Conservation (phyloP, 2,113 vertebrate genomes). For the Canis aureus region DNA sequence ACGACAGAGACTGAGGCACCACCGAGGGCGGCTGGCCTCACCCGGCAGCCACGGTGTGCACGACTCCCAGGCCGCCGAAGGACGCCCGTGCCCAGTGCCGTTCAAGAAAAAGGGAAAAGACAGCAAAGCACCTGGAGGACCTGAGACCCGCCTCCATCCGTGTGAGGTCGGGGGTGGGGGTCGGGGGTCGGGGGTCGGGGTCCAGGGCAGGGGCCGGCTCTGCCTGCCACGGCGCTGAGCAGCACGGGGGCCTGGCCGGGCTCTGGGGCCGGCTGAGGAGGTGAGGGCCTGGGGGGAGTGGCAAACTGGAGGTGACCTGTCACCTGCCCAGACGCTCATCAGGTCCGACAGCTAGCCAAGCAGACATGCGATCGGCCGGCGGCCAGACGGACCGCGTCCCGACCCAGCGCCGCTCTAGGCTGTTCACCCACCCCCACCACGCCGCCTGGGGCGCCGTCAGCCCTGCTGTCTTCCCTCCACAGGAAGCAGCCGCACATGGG, state of each 20-base stretch:
- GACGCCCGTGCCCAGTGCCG: rapidly evolving
- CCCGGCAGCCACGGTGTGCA: rapidly evolving
- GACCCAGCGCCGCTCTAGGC: neutral
- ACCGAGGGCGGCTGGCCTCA: neutral
- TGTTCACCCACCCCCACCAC: no score
- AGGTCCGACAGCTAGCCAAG: no score
- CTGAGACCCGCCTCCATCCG: neutral
- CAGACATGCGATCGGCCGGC: no score
- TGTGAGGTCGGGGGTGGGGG: neutral
- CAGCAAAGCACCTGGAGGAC: no score
- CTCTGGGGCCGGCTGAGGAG: rapidly evolving
- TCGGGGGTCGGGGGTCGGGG: no score
- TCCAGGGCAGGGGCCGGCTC: rapidly evolving
- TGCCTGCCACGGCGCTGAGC: rapidly evolving
- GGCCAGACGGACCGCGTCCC: no score
- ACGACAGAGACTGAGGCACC: neutral
- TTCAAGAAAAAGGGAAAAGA: neutral
- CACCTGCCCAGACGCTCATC: neutral
- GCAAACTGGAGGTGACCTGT: rapidly evolving
- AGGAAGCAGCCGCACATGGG: no score
- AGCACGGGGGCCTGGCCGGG: neutral
- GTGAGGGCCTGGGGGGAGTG: rapidly evolving
- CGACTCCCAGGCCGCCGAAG: rapidly evolving
- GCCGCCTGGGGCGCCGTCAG: no score
- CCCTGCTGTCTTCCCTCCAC: no score